phyloP scores from a whole-genome alignment of 1,140 invertebrate species.

The Aphelinus certus region DNA sequence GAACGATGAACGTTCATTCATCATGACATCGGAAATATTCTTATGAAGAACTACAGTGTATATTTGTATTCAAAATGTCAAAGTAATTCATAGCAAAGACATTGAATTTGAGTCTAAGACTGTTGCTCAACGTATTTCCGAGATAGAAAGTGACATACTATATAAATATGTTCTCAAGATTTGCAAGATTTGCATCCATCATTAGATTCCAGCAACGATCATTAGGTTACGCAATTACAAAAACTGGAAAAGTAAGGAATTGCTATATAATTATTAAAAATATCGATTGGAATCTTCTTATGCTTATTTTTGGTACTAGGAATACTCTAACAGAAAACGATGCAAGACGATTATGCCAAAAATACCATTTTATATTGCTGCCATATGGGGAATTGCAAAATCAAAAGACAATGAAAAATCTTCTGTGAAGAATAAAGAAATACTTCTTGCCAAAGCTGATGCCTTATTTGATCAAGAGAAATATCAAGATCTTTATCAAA shows the following conservation, averaged over 20 bases:
- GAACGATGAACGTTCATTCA: not conserved
- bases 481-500: slow-evolving; percentile 55
- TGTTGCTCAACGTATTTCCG: not conserved
- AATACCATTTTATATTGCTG: slow-evolving; percentile 39
- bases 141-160: slow-evolving; percentile 11
- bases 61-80: no score
- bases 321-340: slow-evolving; percentile 4
- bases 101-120: not conserved
- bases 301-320: slow-evolving; percentile 13
- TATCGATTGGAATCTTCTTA: no score
- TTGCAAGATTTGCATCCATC: not conserved
- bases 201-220: slow-evolving; percentile 25
- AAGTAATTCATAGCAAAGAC: not conserved
- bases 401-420: slow-evolving; percentile 41
- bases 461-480: slow-evolving; percentile 58
- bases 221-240: slow-evolving; percentile 15
- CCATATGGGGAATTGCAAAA: slow-evolving; percentile 46
- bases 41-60: not conserved
- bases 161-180: slow-evolving; percentile 31
- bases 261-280: not conserved
- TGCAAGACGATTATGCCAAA: not conserved
- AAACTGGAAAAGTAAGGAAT: slow-evolving; percentile 20
- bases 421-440: slow-evolving; percentile 50
- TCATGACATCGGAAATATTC: not conserved
- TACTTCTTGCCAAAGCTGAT: slow-evolving; percentile 58